Percentiles rank a stretch among this genome's conserved stretches.
Conservation (phyloP, 2,888 invertebrate genomes). For the Spatulosminthurus flaviceps region DNA sequence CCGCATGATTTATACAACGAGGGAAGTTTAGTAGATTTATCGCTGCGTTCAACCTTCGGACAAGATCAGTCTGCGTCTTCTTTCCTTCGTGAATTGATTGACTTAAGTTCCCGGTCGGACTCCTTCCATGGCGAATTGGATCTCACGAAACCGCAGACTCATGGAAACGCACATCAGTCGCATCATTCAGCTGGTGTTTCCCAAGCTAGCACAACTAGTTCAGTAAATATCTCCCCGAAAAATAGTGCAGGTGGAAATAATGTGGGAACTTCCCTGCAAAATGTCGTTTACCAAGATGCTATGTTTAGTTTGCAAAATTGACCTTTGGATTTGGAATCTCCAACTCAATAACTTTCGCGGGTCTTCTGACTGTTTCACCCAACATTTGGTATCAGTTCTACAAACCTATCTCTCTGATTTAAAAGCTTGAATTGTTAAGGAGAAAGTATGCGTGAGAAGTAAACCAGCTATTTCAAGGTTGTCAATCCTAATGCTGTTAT, state of each 20-base stretch:
- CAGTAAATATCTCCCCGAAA: slow-evolving; percentile 30
- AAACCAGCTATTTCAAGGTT: neutral
- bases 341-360: neutral
- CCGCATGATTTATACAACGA: slow-evolving; percentile 55
- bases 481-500: too few species aligned
- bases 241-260: slow-evolving; percentile 33
- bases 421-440: too few species aligned
- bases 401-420: too few species aligned
- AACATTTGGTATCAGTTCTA: too few species aligned
- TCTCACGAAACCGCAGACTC: slow-evolving; percentile 56
- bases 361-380: too few species aligned
- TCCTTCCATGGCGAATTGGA: slow-evolving; percentile 60
- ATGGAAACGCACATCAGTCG: slow-evolving; percentile 38
- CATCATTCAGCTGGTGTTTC: slow-evolving; percentile 36
- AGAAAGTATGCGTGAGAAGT: too few species aligned
- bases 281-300: slow-evolving; percentile 59
- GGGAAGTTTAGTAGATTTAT: slow-evolving; percentile 60
- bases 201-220: neutral
- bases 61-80: slow-evolving; percentile 60
- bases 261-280: slow-evolving; percentile 52
- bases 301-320: slow-evolving; percentile 58
- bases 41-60: slow-evolving; percentile 57
- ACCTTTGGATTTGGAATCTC: neutral
- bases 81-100: slow-evolving; percentile 60
- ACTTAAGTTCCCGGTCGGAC: slow-evolving; percentile 58